Evolutionary conservation across 2,888 invertebrate genomes (phyloP).

Genomic region (Thereva unica): DNA sequence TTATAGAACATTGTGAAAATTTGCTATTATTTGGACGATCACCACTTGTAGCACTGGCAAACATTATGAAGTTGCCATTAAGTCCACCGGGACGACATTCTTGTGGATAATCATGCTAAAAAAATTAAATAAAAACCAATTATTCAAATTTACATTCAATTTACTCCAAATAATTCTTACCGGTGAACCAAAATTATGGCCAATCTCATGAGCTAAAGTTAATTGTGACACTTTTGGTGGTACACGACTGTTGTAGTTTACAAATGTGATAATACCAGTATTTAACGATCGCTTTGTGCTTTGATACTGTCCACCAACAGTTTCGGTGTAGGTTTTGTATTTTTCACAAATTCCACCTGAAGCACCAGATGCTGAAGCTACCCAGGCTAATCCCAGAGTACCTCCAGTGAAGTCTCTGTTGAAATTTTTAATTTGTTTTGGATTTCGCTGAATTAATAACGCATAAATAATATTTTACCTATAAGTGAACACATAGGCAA

Average conservation of each 20-base stretch:
- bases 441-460: constrained; percentile 20
- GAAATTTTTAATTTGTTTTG: not conserved
- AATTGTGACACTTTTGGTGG: constrained; percentile 97
- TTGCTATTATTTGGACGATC: constrained; percentile 97
- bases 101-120: constrained; percentile 90
- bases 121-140: constrained; percentile 39
- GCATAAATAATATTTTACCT: constrained; percentile 46
- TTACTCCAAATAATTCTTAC: constrained; percentile 61
- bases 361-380: constrained; percentile 95
- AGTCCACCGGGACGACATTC: constrained; percentile 89
- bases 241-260: constrained; percentile 96
- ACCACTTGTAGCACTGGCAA: constrained; percentile 97
- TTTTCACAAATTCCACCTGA: constrained; percentile 99
- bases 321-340: constrained; percentile 96
- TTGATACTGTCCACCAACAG: constrained; percentile 91
- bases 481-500: constrained; percentile 99
- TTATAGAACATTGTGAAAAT: constrained; percentile 92
- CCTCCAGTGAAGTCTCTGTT: constrained; percentile 94
- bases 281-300: constrained; percentile 93
- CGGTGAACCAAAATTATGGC: constrained; percentile 98
- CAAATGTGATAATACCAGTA: constrained; percentile 98
- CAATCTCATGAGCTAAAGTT: constrained; percentile 97
- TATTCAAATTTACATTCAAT: not conserved
- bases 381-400: constrained; percentile 98
- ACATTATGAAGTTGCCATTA: constrained; percentile 99